Conservation (phyloP, 1,140 invertebrate genomes). For the Orchesella cincta region DNA sequence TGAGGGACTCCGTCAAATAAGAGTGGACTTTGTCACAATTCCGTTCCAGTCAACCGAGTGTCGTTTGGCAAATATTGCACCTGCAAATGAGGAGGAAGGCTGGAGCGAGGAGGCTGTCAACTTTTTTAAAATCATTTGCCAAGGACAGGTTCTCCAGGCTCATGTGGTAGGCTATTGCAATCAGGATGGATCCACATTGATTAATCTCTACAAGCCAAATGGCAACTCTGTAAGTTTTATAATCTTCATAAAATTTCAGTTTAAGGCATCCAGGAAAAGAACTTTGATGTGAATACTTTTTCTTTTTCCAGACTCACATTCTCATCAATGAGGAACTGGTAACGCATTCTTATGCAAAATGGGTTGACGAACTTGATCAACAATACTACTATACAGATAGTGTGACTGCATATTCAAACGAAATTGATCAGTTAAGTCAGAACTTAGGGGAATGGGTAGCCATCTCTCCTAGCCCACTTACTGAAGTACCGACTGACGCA, state of each 20-base stretch:
- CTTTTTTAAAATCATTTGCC: conserved; percentile 74
- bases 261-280: not conserved
- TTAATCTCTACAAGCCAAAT: conserved; percentile 74
- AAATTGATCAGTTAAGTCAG: conserved; percentile 10
- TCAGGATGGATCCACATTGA: conserved; percentile 68
- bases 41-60: conserved; percentile 97
- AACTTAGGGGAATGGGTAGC: not conserved
- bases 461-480: not conserved
- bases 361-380: conserved; percentile 26
- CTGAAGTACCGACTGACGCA: not conserved
- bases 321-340: conserved; percentile 47
- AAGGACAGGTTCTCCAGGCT: conserved; percentile 78
- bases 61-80: conserved; percentile 82
- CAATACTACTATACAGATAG: conserved; percentile 1
- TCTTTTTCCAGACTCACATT: conserved; percentile 35
- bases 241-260: not conserved
- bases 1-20: conserved; percentile 77
- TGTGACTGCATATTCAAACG: not conserved
- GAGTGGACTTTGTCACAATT: conserved; percentile 85
- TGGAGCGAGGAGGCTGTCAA: conserved; percentile 76
- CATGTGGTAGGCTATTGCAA: conserved; percentile 80
- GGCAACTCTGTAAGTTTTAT: conserved; percentile 66
- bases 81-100: conserved; percentile 68
- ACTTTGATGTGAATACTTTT: conserved; percentile 9
- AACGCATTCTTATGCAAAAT: conserved; percentile 13